phyloP scores from a whole-genome alignment of 1,140 invertebrate species.

The Riptortus pedestris region DNA sequence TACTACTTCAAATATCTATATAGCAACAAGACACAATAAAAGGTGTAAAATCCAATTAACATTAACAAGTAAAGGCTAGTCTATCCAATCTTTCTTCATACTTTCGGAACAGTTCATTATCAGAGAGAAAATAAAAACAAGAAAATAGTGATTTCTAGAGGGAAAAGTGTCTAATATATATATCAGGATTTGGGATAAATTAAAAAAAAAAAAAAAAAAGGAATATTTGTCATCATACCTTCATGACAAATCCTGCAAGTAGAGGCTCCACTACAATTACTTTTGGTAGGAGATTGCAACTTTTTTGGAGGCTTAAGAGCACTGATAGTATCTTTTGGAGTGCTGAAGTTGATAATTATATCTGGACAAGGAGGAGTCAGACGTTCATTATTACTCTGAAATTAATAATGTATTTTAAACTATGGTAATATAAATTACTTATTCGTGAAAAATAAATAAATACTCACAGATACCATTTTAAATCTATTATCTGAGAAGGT shows the following conservation, averaged over 20 bases:
- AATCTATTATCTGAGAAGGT: background rate
- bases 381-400: background rate
- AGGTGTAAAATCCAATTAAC: background rate
- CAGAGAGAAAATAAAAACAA: no score
- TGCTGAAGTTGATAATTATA: background rate
- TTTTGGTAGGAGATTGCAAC: slow-evolving; percentile 15
- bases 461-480: no score
- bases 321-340: background rate
- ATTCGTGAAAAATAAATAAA: background rate
- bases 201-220: background rate
- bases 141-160: no score
- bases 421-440: background rate
- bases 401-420: background rate
- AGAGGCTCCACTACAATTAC: slow-evolving; percentile 7
- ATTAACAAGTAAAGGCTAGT: background rate
- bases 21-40: no score
- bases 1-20: no score
- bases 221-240: background rate
- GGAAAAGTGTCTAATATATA: background rate
- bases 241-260: slow-evolving; percentile 22
- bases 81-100: background rate
- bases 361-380: background rate
- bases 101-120: background rate
- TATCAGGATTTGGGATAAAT: background rate
- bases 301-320: background rate